These are phyloP conservation scores for Pantherophis alleghaniensis DNA, from an alignment of 2,797 vertebrate species.

Conservation along the genomic window DNA sequence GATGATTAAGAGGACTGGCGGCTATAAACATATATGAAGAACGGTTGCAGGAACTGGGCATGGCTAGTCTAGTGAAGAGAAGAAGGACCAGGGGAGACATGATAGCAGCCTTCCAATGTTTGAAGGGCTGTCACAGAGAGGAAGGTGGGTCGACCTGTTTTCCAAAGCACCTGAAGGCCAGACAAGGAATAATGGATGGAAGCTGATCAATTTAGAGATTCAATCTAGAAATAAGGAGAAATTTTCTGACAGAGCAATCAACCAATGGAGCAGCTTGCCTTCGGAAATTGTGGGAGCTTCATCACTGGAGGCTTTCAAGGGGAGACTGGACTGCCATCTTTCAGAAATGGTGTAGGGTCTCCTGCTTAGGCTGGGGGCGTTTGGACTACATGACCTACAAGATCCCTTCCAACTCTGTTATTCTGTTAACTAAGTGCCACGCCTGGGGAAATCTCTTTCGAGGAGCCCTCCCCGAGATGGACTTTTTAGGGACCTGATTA, in stretches of 20 bases:
- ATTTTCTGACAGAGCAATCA: no score
- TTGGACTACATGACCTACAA: no score
- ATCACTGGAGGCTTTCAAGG: no score
- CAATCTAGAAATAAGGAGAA: not conserved
- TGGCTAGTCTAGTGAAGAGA: not conserved
- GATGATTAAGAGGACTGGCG: not conserved
- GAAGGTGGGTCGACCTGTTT: not conserved
- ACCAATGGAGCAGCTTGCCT: no score
- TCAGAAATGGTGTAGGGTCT: no score
- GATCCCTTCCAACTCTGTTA: no score
- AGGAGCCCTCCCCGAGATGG: not conserved
- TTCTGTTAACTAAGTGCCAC: not conserved
- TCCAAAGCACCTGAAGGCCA: not conserved
- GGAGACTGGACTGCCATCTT: no score
- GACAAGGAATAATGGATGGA: not conserved
- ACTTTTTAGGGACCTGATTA: not conserved
- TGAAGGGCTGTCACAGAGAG: not conserved
- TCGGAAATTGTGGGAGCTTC: no score
- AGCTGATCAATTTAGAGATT: not conserved
- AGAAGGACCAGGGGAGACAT: not conserved
- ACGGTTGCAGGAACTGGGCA: not conserved
- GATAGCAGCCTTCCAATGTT: not conserved
- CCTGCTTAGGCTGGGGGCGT: no score
- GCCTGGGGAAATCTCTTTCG: not conserved
- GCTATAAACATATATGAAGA: not conserved